Base-by-base conservation (phyloP, 2,113 vertebrate species). In the Hymenochirus boettgeri region DNA sequence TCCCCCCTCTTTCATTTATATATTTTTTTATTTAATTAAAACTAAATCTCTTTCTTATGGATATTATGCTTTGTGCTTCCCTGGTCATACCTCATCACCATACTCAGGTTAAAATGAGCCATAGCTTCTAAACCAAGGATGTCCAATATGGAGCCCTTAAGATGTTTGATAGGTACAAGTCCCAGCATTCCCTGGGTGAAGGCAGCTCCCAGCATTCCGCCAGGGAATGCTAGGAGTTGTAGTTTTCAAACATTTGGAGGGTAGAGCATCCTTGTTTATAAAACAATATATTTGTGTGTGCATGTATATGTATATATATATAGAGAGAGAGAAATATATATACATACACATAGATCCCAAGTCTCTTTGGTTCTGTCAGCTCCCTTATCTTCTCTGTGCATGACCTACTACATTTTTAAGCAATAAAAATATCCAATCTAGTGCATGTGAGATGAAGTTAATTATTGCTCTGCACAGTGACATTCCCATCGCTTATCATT, bases 61-160 rank as follows among this genome's bases (percentile, higher is more conserved):
- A 58, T 54, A n/a, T n/a, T n/a, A 45, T 66, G 63, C 63, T 58
- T 66, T 58, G 19, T 67, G 47, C 56, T 67, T 67, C 67, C 48
- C 37, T 51, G n/a, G 26, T 56, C 56, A 55, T 26, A 42, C 70
- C 24, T 69, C 65, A 67, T 19, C 42, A 54, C 69, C 61, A 58
- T 80, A 75, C 79, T 79, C 80, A 80, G 80, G 80, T 77, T 75
- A 74, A 73, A 72, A 74, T 23, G 78, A 82, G 78, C 80, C 80
- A 82, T 81, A 76, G 70, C 58, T 52, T 24, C n/a, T 27, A 15
- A 57, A 47, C 45, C 45, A 39, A n/a, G n/a, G n/a, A n/a, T n/a
- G n/a, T n/a, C n/a, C n/a, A n/a, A n/a, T n/a, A n/a, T n/a, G n/a
- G n/a, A n/a, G n/a, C n/a, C n/a, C n/a, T n/a, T n/a, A n/a, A n/a